A percentile compares a stretch with the other conserved stretches of the same genome.
These are phyloP conservation scores for Lycaon pictus DNA, from an alignment of 2,113 vertebrate genomes.

Conservation along the genomic window DNA sequence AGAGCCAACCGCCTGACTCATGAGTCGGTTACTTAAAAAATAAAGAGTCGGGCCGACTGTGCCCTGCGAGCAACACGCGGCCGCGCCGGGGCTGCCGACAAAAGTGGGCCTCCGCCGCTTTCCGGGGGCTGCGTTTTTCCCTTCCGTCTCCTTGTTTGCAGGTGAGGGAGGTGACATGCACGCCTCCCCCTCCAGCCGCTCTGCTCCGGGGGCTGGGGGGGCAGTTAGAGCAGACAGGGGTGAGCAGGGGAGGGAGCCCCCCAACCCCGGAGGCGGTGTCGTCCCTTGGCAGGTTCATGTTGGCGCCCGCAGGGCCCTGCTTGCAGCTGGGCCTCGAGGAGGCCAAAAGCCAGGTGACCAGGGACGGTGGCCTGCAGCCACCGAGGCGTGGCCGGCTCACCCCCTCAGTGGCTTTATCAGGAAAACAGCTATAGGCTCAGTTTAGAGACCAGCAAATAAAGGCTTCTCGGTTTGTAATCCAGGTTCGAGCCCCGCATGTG, in stretches of 20 bases:
- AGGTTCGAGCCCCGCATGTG: not conserved
- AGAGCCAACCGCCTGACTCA: constrained; percentile 78
- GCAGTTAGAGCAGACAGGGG: not conserved
- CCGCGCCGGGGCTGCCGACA: not conserved
- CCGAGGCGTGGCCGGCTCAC: not conserved
- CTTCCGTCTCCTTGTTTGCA: too few relatives aligned
- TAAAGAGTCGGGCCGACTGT: not conserved
- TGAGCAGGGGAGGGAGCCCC: not conserved
- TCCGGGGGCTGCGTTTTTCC: not conserved
- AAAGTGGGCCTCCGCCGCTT: not conserved
- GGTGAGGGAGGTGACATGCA: not conserved
- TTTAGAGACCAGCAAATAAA: not conserved
- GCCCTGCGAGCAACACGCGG: not conserved
- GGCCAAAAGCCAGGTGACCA: not conserved
- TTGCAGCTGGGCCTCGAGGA: not conserved
- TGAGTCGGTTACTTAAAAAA: constrained; percentile 67
- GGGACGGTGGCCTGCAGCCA: rapidly evolving
- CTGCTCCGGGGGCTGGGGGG: not conserved
- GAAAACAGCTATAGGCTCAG: not conserved
- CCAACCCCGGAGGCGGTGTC: rapidly evolving
- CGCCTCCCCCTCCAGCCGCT: not conserved
- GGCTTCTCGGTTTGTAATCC: not conserved
- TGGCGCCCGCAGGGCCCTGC: not conserved
- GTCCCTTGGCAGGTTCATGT: not conserved
- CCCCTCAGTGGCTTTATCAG: not conserved